A percentile compares a stretch with the other conserved stretches of the same genome.
phyloP scores from a whole-genome alignment of 1,140 invertebrate genomes.

The Acromyrmex heyeri region DNA sequence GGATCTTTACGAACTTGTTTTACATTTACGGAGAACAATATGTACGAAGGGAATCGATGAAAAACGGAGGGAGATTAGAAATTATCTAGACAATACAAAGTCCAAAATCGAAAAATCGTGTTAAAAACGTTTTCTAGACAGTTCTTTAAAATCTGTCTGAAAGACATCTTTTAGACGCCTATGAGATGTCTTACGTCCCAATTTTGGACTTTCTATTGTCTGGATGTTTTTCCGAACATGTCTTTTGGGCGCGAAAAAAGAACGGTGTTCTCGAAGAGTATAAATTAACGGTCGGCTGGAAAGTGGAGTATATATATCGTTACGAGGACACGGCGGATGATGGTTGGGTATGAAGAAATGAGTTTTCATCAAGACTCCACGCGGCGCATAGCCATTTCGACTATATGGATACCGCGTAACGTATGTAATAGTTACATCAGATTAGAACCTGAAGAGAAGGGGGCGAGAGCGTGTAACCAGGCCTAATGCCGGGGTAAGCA shows the following conservation, averaged over 20 bases:
- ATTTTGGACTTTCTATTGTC: too few relatives aligned
- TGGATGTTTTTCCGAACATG: not conserved
- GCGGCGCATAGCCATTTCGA: conserved; percentile 35
- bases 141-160: too few relatives aligned
- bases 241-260: not conserved
- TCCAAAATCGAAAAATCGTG: too few relatives aligned
- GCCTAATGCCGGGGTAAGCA: conserved; percentile 78
- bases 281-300: not conserved
- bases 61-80: not conserved
- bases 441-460: conserved; percentile 67
- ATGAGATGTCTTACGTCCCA: too few relatives aligned
- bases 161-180: too few relatives aligned
- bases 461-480: conserved; percentile 78
- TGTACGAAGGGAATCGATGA: not conserved
- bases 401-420: conserved; percentile 75
- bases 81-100: too few relatives aligned
- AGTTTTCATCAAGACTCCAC: conserved; percentile 31
- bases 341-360: conserved; percentile 15
- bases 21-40: not conserved
- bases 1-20: too few relatives aligned
- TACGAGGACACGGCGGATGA: conserved; percentile 11
- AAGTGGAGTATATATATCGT: not conserved
- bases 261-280: conserved; percentile 1
- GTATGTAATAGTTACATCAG: conserved; percentile 83
- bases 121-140: too few relatives aligned